A percentile compares a stretch with the other conserved stretches of the same genome.
These are phyloP conservation scores for Gonioctena quinquepunctata DNA, from an alignment of 1,140 invertebrate species.

Conservation along the genomic window DNA sequence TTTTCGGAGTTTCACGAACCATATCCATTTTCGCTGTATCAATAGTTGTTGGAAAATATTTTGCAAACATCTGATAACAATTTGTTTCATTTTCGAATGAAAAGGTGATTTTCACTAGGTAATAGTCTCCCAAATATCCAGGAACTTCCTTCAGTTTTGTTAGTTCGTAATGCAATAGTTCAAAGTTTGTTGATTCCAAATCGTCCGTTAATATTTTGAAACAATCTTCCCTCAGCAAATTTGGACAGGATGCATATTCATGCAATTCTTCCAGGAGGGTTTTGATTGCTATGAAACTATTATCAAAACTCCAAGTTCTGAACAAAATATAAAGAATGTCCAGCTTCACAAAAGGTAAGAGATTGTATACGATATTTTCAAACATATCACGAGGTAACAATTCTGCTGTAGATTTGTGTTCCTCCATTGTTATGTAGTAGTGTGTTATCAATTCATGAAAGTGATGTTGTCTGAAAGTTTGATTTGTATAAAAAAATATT, in stretches of 20 bases:
- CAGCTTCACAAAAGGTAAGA: background rate
- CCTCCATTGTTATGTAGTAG: background rate
- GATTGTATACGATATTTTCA: background rate
- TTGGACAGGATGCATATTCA: background rate
- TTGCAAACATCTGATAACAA: background rate
- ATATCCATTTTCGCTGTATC: background rate
- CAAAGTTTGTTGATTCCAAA: background rate
- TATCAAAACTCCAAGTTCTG: background rate
- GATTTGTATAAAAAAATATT: background rate
- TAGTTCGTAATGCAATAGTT: background rate
- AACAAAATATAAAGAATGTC: background rate
- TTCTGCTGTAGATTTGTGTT: background rate
- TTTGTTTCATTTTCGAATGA: background rate
- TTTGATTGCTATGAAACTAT: background rate
- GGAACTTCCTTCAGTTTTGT: background rate
- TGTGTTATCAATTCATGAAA: background rate
- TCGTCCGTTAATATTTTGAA: background rate
- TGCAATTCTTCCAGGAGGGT: background rate
- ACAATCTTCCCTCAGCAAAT: background rate
- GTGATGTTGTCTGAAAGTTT: background rate
- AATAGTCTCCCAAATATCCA: background rate
- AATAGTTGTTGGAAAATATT: no score
- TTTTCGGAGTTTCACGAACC: background rate
- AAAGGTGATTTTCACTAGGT: background rate
- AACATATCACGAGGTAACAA: background rate